A percentile compares a stretch with the other conserved stretches of the same genome.
phyloP scores from a whole-genome alignment of 2,888 invertebrate genomes.

The Sycophila texana region DNA sequence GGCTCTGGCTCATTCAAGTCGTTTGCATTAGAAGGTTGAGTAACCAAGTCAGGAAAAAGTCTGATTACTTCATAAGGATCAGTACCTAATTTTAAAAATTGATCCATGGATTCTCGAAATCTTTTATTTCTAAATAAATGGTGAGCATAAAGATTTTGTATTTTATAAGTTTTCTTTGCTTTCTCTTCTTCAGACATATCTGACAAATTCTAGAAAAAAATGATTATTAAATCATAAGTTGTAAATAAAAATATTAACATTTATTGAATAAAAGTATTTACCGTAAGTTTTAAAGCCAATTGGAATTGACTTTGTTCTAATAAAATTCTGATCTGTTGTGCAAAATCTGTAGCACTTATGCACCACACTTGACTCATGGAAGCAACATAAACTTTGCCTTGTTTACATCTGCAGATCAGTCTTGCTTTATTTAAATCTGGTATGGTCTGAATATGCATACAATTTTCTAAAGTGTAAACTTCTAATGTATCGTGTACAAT shows the following conservation, averaged over 20 bases:
- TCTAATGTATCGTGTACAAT: slow-evolving; percentile 89
- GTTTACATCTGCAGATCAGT: slow-evolving; percentile 84
- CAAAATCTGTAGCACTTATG: slow-evolving; percentile 87
- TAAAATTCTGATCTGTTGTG: slow-evolving; percentile 89
- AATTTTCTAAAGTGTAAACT: slow-evolving; percentile 90
- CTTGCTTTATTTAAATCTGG: slow-evolving; percentile 85
- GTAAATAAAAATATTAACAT: neutral
- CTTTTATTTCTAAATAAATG: slow-evolving; percentile 93
- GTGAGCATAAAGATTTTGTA: slow-evolving; percentile 93
- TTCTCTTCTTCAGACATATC: slow-evolving; percentile 89
- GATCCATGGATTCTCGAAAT: slow-evolving; percentile 93
- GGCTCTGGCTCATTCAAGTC: slow-evolving; percentile 74
- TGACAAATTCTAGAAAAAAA: slow-evolving; percentile 83
- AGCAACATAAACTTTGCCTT: slow-evolving; percentile 90
- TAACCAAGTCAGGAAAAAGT: slow-evolving; percentile 92
- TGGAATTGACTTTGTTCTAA: slow-evolving; percentile 95
- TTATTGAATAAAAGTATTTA: slow-evolving; percentile 75
- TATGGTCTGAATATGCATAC: slow-evolving; percentile 88
- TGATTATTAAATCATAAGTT: slow-evolving; percentile 1
- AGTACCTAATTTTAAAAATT: slow-evolving; percentile 92
- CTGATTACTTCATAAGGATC: slow-evolving; percentile 97
- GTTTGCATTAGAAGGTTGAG: slow-evolving; percentile 77
- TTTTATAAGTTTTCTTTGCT: slow-evolving; percentile 87
- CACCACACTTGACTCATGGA: slow-evolving; percentile 94
- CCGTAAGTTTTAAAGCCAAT: slow-evolving; percentile 92